Evolutionary conservation across 2,888 invertebrate genomes (phyloP).

Genomic region (Synergus umbraculus): DNA sequence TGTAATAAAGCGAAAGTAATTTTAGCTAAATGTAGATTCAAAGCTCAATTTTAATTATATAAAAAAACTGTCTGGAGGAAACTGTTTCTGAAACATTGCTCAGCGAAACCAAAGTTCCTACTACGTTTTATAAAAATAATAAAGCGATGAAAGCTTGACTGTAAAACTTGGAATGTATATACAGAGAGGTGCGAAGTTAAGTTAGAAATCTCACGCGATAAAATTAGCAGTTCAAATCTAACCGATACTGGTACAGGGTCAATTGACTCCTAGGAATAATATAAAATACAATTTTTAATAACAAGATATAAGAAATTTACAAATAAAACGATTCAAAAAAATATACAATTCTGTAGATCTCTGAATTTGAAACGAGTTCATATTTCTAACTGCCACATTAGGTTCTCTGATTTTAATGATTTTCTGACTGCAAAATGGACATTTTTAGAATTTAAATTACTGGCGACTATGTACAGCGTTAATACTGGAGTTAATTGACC

Average conservation of each 20-base stretch:
- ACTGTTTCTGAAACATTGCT: constrained; percentile 77
- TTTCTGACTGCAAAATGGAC: background rate
- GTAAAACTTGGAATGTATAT: constrained; percentile 75
- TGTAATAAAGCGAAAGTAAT: constrained; percentile 29
- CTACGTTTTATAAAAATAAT: constrained; percentile 77
- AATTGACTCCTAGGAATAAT: constrained; percentile 48
- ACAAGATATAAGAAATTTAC: background rate
- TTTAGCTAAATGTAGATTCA: background rate
- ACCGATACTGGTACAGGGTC: constrained; percentile 54
- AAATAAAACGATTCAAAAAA: constrained; percentile 4
- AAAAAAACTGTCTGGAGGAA: constrained; percentile 64
- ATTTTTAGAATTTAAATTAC: background rate
- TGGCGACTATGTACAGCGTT: constrained; percentile 25
- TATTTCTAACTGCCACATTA: background rate
- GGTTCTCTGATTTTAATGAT: background rate
- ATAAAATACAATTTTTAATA: background rate
- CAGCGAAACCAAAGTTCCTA: constrained; percentile 83
- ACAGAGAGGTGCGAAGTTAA: constrained; percentile 70
- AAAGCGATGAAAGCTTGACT: constrained; percentile 66
- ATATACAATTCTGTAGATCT: background rate
- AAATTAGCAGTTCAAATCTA: constrained; percentile 72
- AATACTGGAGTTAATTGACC: constrained; percentile 67
- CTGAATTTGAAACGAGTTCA: background rate
- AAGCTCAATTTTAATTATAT: background rate
- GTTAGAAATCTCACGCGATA: constrained; percentile 60